phyloP scores from a whole-genome alignment of 2,113 vertebrate species.

The Saimiri boliviensis region DNA sequence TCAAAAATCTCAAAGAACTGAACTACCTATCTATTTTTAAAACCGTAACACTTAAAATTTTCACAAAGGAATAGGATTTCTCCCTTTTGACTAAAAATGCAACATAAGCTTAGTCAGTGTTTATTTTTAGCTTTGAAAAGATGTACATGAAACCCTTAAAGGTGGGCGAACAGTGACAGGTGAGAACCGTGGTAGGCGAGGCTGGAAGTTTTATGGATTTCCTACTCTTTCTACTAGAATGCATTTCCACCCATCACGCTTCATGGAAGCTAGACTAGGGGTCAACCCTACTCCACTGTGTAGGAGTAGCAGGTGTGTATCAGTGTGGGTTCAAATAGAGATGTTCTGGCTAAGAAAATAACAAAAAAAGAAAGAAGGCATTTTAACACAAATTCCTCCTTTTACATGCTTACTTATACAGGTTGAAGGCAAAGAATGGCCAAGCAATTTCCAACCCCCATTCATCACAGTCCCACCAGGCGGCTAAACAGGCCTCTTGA shows the following conservation, averaged over 20 bases:
- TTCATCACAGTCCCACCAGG: not conserved
- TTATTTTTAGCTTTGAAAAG: not conserved
- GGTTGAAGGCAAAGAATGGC: not conserved
- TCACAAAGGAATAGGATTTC: constrained; percentile 17
- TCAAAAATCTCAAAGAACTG: not conserved
- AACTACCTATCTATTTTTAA: not conserved
- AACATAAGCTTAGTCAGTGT: not conserved
- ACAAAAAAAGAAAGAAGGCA: not conserved
- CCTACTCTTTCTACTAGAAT: not conserved
- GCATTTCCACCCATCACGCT: fast-evolving
- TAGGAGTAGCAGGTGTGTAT: not conserved
- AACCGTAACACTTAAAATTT: not conserved
- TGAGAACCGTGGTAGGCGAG: not conserved
- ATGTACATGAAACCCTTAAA: not conserved
- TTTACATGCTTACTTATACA: not conserved
- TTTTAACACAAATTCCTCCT: not conserved
- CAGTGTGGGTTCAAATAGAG: not conserved
- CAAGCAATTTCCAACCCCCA: not conserved
- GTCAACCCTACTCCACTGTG: not conserved
- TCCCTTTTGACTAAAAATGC: not conserved
- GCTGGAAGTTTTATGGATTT: not conserved
- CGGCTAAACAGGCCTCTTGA: not conserved
- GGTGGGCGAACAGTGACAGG: not conserved
- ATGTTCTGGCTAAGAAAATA: not conserved
- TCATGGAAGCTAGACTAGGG: not conserved